phyloP scores from a whole-genome alignment of 2,113 vertebrate genomes.

The Oryzias melastigma region DNA sequence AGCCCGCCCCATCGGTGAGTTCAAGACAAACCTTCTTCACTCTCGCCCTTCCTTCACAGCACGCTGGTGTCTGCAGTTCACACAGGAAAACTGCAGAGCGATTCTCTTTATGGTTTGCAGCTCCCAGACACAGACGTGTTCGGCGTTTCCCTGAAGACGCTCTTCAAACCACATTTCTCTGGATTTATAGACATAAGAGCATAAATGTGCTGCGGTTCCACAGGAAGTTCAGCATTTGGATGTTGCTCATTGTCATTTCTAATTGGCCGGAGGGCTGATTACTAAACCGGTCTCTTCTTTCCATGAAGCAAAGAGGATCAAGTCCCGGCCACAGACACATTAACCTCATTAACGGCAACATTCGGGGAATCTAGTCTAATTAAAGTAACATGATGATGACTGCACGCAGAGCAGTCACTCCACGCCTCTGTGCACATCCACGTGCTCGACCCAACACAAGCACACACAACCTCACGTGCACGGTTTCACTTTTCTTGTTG shows the following conservation, averaged over 20 bases:
- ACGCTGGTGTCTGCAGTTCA: too few species aligned
- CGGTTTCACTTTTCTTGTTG: slow-evolving; percentile 16
- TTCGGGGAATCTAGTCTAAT: slow-evolving; percentile 28
- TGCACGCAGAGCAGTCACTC: neutral
- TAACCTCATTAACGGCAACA: slow-evolving; percentile 36
- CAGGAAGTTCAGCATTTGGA: too few species aligned
- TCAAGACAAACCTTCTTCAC: neutral
- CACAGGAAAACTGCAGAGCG: too few species aligned
- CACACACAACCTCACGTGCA: neutral
- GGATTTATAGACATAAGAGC: too few species aligned
- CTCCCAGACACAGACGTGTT: too few species aligned
- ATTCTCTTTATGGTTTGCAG: too few species aligned
- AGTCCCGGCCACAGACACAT: slow-evolving; percentile 35
- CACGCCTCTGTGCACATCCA: neutral
- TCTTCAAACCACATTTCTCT: too few species aligned
- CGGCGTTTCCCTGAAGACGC: too few species aligned
- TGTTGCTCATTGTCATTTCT: too few species aligned
- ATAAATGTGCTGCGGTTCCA: too few species aligned
- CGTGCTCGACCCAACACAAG: neutral
- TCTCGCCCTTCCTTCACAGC: too few species aligned
- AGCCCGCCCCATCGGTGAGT: slow-evolving; percentile 90
- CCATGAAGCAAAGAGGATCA: slow-evolving; percentile 43
- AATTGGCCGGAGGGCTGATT: slow-evolving; percentile 14
- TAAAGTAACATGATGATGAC: slow-evolving; percentile 23
- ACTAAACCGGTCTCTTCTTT: slow-evolving; percentile 35